These are phyloP conservation scores for Mungos mungo DNA, from an alignment of 2,113 vertebrate species.

Conservation along the genomic window DNA sequence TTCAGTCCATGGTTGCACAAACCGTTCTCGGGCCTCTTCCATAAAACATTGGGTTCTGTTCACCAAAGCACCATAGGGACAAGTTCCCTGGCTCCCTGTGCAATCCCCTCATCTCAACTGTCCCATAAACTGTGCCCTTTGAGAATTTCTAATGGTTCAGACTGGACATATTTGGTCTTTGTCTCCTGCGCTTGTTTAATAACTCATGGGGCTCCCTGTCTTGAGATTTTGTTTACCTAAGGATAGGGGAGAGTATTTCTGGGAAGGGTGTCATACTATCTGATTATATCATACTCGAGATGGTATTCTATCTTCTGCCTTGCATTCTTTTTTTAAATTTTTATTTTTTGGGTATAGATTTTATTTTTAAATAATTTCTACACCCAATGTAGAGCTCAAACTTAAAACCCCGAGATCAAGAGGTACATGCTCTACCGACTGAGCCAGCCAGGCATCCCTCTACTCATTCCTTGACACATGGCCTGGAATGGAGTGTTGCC, in stretches of 20 bases:
- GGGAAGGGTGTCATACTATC: not conserved
- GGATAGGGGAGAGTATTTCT: not conserved
- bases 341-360: not conserved
- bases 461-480: not conserved
- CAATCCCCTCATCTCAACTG: not conserved
- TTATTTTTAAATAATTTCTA: not conserved
- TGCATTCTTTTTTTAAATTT: not conserved
- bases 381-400: not conserved
- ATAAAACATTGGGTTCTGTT: not conserved
- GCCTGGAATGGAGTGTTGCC: not conserved
- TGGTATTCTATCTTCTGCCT: not conserved
- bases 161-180: not conserved
- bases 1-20: conserved; percentile 52
- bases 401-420: not conserved
- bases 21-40: not conserved
- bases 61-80: not conserved
- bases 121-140: not conserved
- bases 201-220: not conserved
- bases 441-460: not conserved
- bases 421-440: not conserved
- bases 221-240: not conserved
- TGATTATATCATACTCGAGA: not conserved
- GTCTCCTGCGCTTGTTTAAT: not conserved
- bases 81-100: not conserved
- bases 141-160: not conserved